Evolutionary conservation across 1,140 invertebrate species (phyloP).

Genomic region (Drosophila miranda): DNA sequence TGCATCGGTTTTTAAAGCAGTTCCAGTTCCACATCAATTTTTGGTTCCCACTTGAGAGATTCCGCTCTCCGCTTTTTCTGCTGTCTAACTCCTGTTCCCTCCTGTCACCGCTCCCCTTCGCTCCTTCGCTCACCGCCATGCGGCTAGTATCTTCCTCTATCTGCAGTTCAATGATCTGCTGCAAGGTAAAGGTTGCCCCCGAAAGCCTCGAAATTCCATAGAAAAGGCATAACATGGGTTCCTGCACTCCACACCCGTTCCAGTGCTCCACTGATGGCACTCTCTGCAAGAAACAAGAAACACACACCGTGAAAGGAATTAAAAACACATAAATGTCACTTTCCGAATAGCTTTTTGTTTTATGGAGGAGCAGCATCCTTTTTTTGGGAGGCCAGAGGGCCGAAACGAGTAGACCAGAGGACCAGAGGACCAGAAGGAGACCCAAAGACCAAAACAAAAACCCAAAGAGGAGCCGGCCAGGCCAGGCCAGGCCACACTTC

Average conservation of each 20-base stretch:
- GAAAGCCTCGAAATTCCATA: constrained; percentile 60
- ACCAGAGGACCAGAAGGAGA: neutral
- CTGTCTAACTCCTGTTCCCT: no score
- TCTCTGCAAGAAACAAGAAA: constrained; percentile 11
- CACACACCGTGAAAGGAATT: constrained; percentile 56
- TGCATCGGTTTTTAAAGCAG: neutral
- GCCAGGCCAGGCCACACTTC: constrained; percentile 59
- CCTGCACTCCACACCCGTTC: neutral
- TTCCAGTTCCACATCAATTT: neutral
- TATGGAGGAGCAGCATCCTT: constrained; percentile 74
- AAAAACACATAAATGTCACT: constrained; percentile 80
- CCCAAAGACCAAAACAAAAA: constrained; percentile 46
- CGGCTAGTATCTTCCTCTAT: neutral
- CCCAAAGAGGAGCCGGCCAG: constrained; percentile 39
- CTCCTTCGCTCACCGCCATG: no score
- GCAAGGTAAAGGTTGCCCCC: constrained; percentile 56
- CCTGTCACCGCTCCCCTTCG: no score
- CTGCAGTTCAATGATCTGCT: constrained; percentile 64
- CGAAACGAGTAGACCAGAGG: constrained; percentile 8
- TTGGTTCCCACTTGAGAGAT: constrained; percentile 2
- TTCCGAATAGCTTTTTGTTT: constrained; percentile 75
- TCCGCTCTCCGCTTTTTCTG: neutral
- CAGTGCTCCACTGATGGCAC: neutral
- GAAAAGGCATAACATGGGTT: constrained; percentile 50
- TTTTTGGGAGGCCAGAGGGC: no score